Evolutionary conservation across 2,888 invertebrate species (phyloP).

Genomic region (Idaea biselata): DNA sequence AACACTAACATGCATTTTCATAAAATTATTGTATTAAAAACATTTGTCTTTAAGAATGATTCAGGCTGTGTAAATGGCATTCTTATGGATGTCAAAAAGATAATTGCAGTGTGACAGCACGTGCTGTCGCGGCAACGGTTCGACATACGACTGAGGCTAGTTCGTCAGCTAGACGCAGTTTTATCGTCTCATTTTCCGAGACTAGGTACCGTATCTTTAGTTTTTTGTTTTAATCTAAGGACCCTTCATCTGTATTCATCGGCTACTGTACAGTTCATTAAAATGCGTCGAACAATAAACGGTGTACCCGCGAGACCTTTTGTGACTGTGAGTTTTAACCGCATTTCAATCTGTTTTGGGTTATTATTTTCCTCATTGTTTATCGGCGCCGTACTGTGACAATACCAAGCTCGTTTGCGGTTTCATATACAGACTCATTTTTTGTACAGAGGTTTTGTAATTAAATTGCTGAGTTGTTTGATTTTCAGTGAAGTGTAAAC

Average conservation of each 20-base stretch:
- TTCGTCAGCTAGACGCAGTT: no score
- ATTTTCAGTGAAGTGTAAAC: conserved; percentile 4
- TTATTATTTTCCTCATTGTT: conserved; percentile 60
- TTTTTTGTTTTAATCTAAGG: no score
- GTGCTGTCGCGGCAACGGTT: no score
- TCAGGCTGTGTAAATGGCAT: no score
- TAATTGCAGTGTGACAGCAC: no score
- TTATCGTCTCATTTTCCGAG: no score
- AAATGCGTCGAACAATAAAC: conserved; percentile 74
- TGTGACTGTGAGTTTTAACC: conserved; percentile 62
- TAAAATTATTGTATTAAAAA: no score
- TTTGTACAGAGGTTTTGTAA: neutral
- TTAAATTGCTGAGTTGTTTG: conserved; percentile 3
- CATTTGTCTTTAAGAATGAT: no score
- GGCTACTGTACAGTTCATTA: conserved; percentile 64
- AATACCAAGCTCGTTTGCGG: neutral
- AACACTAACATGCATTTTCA: no score
- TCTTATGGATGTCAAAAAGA: no score
- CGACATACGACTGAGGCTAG: no score
- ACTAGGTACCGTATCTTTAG: no score
- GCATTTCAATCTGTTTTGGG: conserved; percentile 66
- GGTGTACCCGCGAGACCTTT: conserved; percentile 60
- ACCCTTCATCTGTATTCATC: conserved; percentile 72
- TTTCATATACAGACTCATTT: neutral
- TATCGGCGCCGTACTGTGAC: conserved; percentile 21